These are phyloP conservation scores for Agrotis ipsilon DNA, from an alignment of 2,888 invertebrate species.

Conservation along the genomic window DNA sequence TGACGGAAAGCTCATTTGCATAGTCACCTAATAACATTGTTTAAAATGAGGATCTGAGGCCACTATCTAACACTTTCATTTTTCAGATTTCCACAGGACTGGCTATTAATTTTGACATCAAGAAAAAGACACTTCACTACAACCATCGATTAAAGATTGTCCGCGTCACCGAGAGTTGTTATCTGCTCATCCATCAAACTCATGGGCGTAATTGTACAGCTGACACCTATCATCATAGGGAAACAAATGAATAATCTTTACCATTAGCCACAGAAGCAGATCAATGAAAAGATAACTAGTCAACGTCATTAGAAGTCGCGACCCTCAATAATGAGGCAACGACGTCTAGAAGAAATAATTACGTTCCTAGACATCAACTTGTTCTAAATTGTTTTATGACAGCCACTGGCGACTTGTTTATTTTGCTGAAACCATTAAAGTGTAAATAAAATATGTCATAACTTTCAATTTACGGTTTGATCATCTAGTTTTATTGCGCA, in stretches of 20 bases:
- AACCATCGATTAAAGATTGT: background rate
- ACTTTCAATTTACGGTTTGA: constrained; percentile 58
- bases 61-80: too few species aligned
- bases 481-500: constrained; percentile 54
- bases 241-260: constrained; percentile 10
- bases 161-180: background rate
- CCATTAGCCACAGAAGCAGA: constrained; percentile 22
- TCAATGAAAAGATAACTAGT: constrained; percentile 36
- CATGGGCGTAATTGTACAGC: constrained; percentile 4
- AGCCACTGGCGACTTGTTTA: constrained; percentile 49
- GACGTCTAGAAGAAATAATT: constrained; percentile 16
- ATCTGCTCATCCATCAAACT: constrained; percentile 16
- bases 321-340: constrained; percentile 24
- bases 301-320: constrained; percentile 35
- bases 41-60: background rate
- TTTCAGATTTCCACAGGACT: too few species aligned
- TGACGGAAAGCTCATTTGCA: background rate
- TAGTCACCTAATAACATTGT: background rate
- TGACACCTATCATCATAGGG: constrained; percentile 3
- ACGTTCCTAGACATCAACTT: constrained; percentile 18
- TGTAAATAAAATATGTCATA: constrained; percentile 63
- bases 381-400: constrained; percentile 45
- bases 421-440: constrained; percentile 57
- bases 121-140: background rate
- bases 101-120: background rate